A percentile compares a stretch with the other conserved stretches of the same genome.
phyloP scores from a whole-genome alignment of 2,797 vertebrate species.

The Cryptoprocta ferox region DNA sequence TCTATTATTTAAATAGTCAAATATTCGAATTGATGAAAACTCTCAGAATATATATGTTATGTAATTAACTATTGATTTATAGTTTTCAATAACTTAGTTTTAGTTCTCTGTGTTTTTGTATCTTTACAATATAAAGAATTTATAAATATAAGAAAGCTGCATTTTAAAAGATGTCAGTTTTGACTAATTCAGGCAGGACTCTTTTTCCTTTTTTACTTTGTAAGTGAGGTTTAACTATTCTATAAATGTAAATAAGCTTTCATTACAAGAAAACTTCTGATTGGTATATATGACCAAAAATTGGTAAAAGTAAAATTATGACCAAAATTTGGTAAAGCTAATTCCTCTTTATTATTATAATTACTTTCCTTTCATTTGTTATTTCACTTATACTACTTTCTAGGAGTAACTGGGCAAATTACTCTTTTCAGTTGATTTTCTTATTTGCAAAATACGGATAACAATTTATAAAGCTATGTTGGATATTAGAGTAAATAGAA shows the following conservation, averaged over 20 bases:
- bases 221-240: neutral
- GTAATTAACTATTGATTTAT: neutral
- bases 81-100: neutral
- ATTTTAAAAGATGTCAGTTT: neutral
- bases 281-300: neutral
- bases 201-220: neutral
- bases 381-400: neutral
- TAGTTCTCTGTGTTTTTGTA: neutral
- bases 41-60: neutral
- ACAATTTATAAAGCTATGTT: too few species aligned
- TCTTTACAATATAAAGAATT: neutral
- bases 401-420: neutral
- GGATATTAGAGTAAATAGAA: too few species aligned
- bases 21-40: neutral
- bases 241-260: neutral
- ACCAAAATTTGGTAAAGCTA: neutral
- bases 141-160: neutral
- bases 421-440: too few species aligned
- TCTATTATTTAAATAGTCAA: neutral
- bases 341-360: neutral
- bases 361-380: neutral
- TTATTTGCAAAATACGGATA: too few species aligned
- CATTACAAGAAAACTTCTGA: neutral
- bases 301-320: neutral
- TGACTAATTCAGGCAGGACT: neutral